Evolutionary conservation across 2,797 vertebrate species (phyloP).

Genomic region (Acanthurus lineatus): DNA sequence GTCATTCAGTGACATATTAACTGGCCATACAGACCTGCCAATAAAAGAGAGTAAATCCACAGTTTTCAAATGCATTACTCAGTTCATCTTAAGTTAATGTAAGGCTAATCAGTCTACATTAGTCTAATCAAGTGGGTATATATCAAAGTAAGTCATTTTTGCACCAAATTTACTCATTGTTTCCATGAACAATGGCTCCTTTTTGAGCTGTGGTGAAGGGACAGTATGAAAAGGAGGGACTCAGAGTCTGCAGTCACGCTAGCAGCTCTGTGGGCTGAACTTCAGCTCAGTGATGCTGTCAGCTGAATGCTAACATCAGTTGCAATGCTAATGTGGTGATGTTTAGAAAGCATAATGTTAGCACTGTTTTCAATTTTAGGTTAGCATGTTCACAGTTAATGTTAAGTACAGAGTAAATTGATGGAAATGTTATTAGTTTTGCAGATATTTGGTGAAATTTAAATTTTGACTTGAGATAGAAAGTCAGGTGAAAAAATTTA

Average conservation of each 20-base stretch:
- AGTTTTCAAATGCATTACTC: not conserved
- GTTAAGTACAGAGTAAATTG: not conserved
- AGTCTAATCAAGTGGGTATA: conserved; percentile 8
- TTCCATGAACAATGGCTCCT: conserved; percentile 25
- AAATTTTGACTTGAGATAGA: not conserved
- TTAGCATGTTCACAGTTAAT: too few relatives aligned
- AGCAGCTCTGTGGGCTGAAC: not conserved
- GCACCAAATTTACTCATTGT: conserved; percentile 14
- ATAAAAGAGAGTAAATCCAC: not conserved
- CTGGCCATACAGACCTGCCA: not conserved
- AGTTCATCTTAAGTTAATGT: conserved; percentile 5
- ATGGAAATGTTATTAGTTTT: not conserved
- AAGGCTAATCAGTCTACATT: not conserved
- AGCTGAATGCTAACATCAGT: not conserved
- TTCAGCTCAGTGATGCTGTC: not conserved
- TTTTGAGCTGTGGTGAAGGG: conserved; percentile 12
- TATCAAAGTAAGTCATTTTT: conserved; percentile 13
- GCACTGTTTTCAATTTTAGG: not conserved
- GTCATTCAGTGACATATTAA: not conserved
- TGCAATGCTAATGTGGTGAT: not conserved
- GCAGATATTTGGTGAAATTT: not conserved
- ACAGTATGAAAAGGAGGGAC: not conserved
- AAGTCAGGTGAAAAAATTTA: not conserved
- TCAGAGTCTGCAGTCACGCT: not conserved
- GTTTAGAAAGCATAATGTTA: too few relatives aligned